Conservation (phyloP, 2,113 vertebrate species). For the Oenanthe oenanthe region DNA sequence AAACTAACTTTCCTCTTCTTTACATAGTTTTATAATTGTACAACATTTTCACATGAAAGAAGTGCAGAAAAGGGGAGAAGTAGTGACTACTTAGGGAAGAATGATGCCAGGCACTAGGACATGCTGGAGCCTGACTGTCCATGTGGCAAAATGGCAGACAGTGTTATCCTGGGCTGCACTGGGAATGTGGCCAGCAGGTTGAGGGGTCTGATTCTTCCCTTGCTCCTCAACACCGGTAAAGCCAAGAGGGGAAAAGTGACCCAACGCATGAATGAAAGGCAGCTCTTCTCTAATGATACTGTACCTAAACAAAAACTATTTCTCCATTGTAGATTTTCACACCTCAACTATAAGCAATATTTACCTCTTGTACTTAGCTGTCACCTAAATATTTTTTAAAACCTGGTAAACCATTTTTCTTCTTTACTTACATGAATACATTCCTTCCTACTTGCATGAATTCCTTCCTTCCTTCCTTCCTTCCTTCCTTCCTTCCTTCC, state of each 20-base stretch:
- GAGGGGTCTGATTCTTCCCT: background rate
- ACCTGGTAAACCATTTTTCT: background rate
- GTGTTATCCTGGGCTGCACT: background rate
- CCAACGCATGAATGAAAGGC: background rate
- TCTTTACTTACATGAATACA: background rate
- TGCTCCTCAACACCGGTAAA: background rate
- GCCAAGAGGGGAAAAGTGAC: background rate
- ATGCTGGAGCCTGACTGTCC: background rate
- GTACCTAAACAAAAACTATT: background rate
- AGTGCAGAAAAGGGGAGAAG: background rate
- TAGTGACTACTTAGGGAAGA: background rate
- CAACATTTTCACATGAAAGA: background rate
- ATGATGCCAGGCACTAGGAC: background rate
- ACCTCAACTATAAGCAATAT: background rate
- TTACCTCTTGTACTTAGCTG: background rate
- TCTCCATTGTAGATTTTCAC: background rate
- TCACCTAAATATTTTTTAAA: background rate
- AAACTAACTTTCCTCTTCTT: background rate
- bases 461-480: no score
- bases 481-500: no score
- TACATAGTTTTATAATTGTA: background rate
- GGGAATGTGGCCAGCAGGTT: background rate
- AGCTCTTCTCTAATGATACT: background rate
- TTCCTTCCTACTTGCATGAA: no score
- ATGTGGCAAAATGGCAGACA: fast-evolving